A percentile compares a stretch with the other conserved stretches of the same genome.
phyloP scores from a whole-genome alignment of 1,140 invertebrate species.

The Helicoverpa zea region DNA sequence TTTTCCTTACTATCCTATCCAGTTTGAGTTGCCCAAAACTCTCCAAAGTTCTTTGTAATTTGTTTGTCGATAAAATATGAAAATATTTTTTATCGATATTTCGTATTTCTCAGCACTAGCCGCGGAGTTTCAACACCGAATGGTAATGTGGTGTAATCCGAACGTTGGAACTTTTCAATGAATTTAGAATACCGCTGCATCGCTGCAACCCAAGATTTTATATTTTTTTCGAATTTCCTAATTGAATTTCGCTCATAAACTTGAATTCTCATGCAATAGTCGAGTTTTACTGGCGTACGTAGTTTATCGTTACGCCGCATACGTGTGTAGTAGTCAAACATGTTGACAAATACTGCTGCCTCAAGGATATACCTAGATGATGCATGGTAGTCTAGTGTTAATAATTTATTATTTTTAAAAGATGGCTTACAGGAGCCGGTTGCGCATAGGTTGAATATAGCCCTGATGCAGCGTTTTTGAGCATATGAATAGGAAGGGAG shows the following conservation, averaged over 20 bases:
- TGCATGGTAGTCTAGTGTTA: too few species aligned
- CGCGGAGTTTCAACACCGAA: conserved; percentile 51
- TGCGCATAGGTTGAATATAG: neutral
- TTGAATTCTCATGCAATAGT: too few species aligned
- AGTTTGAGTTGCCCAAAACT: too few species aligned
- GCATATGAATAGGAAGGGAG: too few species aligned
- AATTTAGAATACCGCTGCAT: conserved; percentile 57
- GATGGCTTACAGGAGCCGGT: neutral
- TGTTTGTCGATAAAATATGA: neutral
- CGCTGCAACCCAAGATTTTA: conserved; percentile 35
- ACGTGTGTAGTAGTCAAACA: too few species aligned
- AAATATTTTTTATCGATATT: conserved; percentile 42
- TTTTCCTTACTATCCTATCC: too few species aligned
- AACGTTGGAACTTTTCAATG: conserved; percentile 58
- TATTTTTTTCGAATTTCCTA: conserved; percentile 18
- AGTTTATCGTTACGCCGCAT: too few species aligned
- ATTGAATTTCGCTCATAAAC: conserved; percentile 5
- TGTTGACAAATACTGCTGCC: too few species aligned
- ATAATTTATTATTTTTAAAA: neutral
- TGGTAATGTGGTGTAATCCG: conserved; percentile 57
- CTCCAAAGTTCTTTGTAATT: neutral
- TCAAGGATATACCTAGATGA: neutral
- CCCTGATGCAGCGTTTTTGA: neutral
- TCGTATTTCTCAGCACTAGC: neutral
- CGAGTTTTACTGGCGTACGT: too few species aligned